A percentile compares a stretch with the other conserved stretches of the same genome.
Evolutionary conservation across 2,797 vertebrate genomes (phyloP).

Genomic region (Orientallactaga sibirica): DNA sequence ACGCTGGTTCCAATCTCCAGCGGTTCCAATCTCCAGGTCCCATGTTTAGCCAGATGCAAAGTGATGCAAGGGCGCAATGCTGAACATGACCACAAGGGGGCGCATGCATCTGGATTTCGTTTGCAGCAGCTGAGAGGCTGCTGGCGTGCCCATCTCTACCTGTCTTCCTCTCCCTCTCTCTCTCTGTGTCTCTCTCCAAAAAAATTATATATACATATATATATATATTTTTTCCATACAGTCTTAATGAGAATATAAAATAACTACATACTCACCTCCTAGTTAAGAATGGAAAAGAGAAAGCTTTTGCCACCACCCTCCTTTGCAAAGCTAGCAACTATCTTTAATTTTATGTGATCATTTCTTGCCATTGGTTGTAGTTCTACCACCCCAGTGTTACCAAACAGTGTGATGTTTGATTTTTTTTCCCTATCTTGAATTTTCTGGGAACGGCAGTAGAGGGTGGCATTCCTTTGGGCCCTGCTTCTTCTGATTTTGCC

Average conservation of each 20-base stretch:
- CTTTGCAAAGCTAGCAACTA: neutral
- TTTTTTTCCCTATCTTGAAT: neutral
- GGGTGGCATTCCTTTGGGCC: neutral
- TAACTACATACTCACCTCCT: neutral
- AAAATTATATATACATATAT: too few species aligned
- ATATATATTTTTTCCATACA: too few species aligned
- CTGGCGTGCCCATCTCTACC: too few species aligned
- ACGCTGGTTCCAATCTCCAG: too few species aligned
- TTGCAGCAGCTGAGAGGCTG: too few species aligned
- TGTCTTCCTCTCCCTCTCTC: too few species aligned
- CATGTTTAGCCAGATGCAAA: too few species aligned
- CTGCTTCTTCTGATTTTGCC: neutral
- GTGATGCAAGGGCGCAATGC: too few species aligned
- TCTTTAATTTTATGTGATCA: neutral
- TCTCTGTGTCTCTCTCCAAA: too few species aligned
- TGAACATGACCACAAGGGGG: too few species aligned
- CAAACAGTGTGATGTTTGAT: neutral
- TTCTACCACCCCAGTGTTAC: neutral
- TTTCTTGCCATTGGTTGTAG: neutral
- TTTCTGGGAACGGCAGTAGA: neutral
- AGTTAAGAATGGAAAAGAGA: neutral
- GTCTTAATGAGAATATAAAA: neutral
- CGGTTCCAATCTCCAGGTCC: too few species aligned
- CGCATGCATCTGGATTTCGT: too few species aligned
- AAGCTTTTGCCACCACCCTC: neutral